phyloP scores from a whole-genome alignment of 2,113 vertebrate genomes.

The Pedionomus torquatus region DNA sequence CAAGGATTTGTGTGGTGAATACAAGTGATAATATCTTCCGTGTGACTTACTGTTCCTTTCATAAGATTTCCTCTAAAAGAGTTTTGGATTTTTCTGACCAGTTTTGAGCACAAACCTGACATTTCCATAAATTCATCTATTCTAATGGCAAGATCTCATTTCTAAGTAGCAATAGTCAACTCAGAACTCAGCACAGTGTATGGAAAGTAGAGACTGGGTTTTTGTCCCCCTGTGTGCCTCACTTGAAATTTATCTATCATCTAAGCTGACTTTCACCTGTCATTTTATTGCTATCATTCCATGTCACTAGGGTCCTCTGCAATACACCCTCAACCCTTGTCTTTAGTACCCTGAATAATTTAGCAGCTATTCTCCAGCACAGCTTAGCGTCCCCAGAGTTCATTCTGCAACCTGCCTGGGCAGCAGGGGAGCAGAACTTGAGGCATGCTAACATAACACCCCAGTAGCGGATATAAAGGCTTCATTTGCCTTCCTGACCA shows the following conservation, averaged over 20 bases:
- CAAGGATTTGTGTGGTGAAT: not conserved
- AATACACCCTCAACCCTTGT: slow-evolving; percentile 23
- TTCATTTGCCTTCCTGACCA: slow-evolving; percentile 38
- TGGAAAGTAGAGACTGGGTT: not conserved
- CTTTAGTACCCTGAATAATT: slow-evolving; percentile 50
- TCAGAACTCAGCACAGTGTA: not conserved
- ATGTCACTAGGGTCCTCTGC: not conserved
- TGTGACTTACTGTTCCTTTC: not conserved
- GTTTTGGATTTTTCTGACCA: not conserved
- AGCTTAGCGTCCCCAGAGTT: slow-evolving; percentile 16
- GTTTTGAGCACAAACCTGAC: not conserved
- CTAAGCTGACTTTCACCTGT: slow-evolving; percentile 8
- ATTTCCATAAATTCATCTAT: not conserved
- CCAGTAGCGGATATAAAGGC: slow-evolving; percentile 18
- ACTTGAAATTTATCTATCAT: slow-evolving; percentile 26
- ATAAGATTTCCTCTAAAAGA: not conserved
- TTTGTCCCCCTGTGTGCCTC: not conserved
- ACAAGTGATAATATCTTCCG: not conserved
- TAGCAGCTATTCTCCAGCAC: slow-evolving; percentile 22
- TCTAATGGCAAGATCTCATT: not conserved
- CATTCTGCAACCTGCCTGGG: not conserved
- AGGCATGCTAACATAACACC: not conserved
- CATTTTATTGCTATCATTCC: not conserved
- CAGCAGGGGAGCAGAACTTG: not conserved
- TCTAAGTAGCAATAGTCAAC: not conserved